phyloP scores from a whole-genome alignment of 1,140 invertebrate genomes.

The Heterodera carotae region DNA sequence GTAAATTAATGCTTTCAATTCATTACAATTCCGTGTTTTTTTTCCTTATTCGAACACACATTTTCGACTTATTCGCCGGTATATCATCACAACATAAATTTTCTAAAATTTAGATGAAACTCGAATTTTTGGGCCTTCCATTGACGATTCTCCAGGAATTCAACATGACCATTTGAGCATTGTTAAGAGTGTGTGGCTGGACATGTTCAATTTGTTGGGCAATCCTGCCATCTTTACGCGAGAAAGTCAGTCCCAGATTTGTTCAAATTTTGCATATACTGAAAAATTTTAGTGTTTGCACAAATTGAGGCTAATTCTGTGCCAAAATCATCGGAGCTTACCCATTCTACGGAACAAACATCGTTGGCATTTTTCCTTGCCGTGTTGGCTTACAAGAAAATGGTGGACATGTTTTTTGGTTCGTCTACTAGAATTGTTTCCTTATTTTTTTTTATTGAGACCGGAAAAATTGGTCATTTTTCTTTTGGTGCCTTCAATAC shows the following conservation, averaged over 20 bases:
- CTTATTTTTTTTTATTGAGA: slow-evolving; percentile 1
- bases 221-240: slow-evolving; percentile 53
- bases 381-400: slow-evolving; percentile 47
- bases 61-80: no score
- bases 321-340: slow-evolving; percentile 14
- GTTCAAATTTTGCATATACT: background rate
- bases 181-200: slow-evolving; percentile 45
- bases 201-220: slow-evolving; percentile 47
- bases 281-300: slow-evolving; percentile 8
- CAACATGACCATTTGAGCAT: background rate
- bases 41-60: no score
- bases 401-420: slow-evolving; percentile 64
- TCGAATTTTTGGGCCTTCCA: slow-evolving; percentile 19
- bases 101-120: slow-evolving; percentile 12
- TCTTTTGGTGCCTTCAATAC: no score
- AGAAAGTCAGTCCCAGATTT: slow-evolving; percentile 33
- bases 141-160: background rate
- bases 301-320: slow-evolving; percentile 10
- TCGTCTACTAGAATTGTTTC: background rate
- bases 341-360: slow-evolving; percentile 39
- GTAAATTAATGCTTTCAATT: no score
- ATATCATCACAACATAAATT: background rate
- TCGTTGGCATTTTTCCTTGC: slow-evolving; percentile 59
- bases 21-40: no score
- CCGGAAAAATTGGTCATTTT: no score